Conservation (phyloP, 2,888 invertebrate species). For the Drosophila conformis region DNA sequence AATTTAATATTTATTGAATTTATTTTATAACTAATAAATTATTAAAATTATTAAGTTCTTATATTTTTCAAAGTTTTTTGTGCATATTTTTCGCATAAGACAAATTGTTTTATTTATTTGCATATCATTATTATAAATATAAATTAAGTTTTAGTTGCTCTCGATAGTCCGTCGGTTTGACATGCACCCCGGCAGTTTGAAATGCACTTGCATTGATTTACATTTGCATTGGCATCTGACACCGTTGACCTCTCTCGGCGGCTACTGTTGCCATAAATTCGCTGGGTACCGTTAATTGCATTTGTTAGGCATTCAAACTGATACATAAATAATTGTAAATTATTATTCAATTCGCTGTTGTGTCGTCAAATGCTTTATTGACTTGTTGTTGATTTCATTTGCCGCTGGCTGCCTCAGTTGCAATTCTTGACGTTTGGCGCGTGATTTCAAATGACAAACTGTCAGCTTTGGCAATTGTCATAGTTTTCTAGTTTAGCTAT, state of each 20-base stretch:
- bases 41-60: not conserved
- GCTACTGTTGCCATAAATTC: conserved; percentile 35
- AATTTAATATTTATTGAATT: not conserved
- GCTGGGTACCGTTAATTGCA: conserved; percentile 47
- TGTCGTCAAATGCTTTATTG: conserved; percentile 57
- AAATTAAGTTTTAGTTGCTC: not conserved
- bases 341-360: conserved; percentile 49
- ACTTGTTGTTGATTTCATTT: conserved; percentile 47
- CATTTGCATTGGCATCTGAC: conserved; percentile 42
- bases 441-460: conserved; percentile 75
- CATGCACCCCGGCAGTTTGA: conserved; percentile 17
- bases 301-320: conserved; percentile 38
- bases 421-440: conserved; percentile 58
- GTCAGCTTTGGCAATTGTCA: conserved; percentile 70
- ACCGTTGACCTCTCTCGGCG: conserved; percentile 52
- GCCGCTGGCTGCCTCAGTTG: conserved; percentile 30
- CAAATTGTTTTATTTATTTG: not conserved
- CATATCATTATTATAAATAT: not conserved
- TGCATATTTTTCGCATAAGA: not conserved
- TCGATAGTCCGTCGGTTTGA: conserved; percentile 5
- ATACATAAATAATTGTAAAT: conserved; percentile 57
- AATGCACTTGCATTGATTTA: conserved; percentile 13
- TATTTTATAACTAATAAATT: not conserved
- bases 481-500: conserved; percentile 16
- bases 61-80: not conserved